Conservation (phyloP, 2,888 invertebrate genomes). For the Orgyia antiqua region DNA sequence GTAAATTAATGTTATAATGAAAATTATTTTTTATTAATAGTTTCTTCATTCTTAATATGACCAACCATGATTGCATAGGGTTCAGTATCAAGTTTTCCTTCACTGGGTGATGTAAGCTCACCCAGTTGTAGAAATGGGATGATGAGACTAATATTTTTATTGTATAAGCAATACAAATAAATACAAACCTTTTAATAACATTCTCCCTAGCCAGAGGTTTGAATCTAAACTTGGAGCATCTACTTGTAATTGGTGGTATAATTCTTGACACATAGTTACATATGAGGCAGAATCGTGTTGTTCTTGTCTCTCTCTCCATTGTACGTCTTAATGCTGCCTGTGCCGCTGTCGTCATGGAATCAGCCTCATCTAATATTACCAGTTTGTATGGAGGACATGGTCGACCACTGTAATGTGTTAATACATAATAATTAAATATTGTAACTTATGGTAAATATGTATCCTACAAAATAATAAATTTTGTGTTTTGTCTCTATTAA, state of each 20-base stretch:
- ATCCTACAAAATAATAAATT: no score
- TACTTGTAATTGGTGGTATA: conserved; percentile 97
- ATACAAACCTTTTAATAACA: conserved; percentile 81
- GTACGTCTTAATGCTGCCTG: conserved; percentile 97
- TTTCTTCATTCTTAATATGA: no score
- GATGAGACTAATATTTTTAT: no score
- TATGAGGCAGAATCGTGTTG: conserved; percentile 97
- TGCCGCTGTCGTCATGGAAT: conserved; percentile 98
- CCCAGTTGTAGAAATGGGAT: no score
- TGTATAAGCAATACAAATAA: no score
- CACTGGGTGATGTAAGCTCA: no score
- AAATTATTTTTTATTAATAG: no score
- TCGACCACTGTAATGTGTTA: conserved; percentile 79
- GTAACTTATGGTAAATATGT: neutral
- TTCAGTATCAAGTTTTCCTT: no score
- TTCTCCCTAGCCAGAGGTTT: conserved; percentile 89
- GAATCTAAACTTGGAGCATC: conserved; percentile 99
- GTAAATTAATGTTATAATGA: no score
- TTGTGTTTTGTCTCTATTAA: no score
- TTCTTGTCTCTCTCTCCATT: conserved; percentile 97
- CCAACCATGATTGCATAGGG: no score
- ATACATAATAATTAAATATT: no score
- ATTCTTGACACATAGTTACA: conserved; percentile 99
- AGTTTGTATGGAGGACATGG: conserved; percentile 97
- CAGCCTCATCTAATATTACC: conserved; percentile 98